Base-by-base conservation (phyloP, 2,888 invertebrate genomes). In the Dynastes hyllus region DNA sequence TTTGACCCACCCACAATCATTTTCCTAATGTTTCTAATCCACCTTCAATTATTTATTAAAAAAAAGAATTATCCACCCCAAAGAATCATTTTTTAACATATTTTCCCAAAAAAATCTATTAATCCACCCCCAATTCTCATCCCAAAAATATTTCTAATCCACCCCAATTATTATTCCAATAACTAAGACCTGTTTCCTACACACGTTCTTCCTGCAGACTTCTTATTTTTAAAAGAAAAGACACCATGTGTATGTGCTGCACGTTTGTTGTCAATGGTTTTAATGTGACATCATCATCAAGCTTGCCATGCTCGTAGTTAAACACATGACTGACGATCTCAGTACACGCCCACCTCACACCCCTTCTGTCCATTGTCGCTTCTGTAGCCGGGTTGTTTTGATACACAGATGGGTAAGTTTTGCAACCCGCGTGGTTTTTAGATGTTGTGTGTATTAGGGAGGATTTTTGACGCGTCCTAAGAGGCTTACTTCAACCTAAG, bases 191-290 rank as follows among this genome's bases (percentile, higher is more conserved):
- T 5, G 4, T 4, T 32, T 32, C 32, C 16, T 16, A 45, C 37
- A 51, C 61, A 69, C 66, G 79, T 58, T 55, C 65, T 73, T 45
- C 81, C 69, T 61, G 32, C 5, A 37, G 5, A 37, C 32, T 37
- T 37, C 5, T 37, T 37, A 37, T 80, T 76, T 40, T 77, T 70
- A 45, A 71, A 73, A 78, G 69, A 79, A 67, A 78, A 80, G 76
- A 70, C 55, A 80, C 82, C 82, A 81, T 81, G 6, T 22, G 32
- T 37, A 37, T 32, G 50, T 55, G 55, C 6, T 16, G 71, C 71
- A 76, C 58, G 27, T 69, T 78, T 66, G n/a, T 66, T 66, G 66
- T 40, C 66, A 37, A 9, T 66, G 65, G 65, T 45, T 45, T 66
- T 32, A 37, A 11, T 66, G 65, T 66, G 40, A 37, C 37, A 40